These are phyloP conservation scores for Corythornis cristatus DNA, from an alignment of 2,113 vertebrate genomes.

Conservation along the genomic window DNA sequence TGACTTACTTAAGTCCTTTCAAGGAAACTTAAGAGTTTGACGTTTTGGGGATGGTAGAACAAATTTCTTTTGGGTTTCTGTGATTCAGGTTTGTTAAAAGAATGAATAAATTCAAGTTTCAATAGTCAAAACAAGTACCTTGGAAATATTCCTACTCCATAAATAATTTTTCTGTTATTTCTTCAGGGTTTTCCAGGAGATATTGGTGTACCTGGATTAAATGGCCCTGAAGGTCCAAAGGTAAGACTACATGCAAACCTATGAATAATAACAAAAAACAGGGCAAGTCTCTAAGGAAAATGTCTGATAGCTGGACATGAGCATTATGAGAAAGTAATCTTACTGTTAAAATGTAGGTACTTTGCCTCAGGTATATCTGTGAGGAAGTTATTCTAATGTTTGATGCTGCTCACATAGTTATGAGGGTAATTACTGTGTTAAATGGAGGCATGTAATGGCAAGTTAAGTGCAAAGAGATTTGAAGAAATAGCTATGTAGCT, in stretches of 20 bases:
- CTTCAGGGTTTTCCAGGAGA: conserved; percentile 96
- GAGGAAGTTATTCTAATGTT: not conserved
- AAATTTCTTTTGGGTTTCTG: conserved; percentile 22
- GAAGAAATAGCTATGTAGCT: not conserved
- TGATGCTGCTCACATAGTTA: not conserved
- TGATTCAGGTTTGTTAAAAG: conserved; percentile 25
- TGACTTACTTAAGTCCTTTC: not conserved
- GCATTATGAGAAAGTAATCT: not conserved
- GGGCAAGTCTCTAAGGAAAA: not conserved
- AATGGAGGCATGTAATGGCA: not conserved
- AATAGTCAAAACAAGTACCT: not conserved
- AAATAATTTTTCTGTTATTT: conserved; percentile 21
- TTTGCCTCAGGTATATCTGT: not conserved
- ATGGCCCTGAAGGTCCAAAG: conserved; percentile 93
- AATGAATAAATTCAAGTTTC: not conserved
- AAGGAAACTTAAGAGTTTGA: conserved; percentile 2
- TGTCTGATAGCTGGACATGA: not conserved
- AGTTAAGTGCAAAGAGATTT: not conserved
- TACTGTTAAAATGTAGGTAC: not conserved
- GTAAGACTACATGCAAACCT: conserved; percentile 73
- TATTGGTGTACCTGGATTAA: conserved; percentile 93
- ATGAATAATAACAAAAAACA: not conserved
- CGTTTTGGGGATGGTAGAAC: not conserved
- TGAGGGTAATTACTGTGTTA: not conserved
- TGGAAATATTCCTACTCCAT: not conserved